Evolutionary conservation across 2,113 vertebrate genomes (phyloP).

Genomic region (Zingel zingel): DNA sequence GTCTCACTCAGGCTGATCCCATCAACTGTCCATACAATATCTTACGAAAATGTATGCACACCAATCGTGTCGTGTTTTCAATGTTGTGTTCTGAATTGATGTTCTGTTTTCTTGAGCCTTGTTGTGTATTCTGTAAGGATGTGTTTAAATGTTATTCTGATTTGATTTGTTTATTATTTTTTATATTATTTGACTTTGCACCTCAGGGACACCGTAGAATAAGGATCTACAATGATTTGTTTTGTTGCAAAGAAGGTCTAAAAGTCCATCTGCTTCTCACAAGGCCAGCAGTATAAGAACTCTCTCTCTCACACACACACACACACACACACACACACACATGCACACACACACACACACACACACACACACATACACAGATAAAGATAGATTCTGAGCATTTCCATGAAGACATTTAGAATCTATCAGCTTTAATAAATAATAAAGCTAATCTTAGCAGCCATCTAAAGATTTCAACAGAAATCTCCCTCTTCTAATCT

Average conservation of each 20-base stretch:
- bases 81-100: no score
- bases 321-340: not conserved
- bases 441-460: constrained; percentile 57
- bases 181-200: not conserved
- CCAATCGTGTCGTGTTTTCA: no score
- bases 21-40: no score
- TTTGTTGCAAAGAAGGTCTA: not conserved
- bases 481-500: constrained; percentile 8
- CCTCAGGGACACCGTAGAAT: not conserved
- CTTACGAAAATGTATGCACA: no score
- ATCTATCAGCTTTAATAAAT: constrained; percentile 66
- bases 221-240: not conserved
- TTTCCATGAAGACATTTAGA: constrained; percentile 43
- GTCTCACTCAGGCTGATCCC: no score
- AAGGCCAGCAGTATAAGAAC: not conserved
- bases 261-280: not conserved
- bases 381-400: constrained; percentile 46
- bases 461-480: constrained; percentile 26
- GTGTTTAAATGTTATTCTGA: not conserved
- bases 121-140: no score
- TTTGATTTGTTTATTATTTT: not conserved
- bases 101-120: no score
- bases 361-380: not conserved
- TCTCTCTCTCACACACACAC: no score
- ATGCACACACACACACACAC: not conserved